A percentile compares a stretch with the other conserved stretches of the same genome.
Conservation (phyloP, 2,797 vertebrate species). For the Cercopithecus mitis region DNA sequence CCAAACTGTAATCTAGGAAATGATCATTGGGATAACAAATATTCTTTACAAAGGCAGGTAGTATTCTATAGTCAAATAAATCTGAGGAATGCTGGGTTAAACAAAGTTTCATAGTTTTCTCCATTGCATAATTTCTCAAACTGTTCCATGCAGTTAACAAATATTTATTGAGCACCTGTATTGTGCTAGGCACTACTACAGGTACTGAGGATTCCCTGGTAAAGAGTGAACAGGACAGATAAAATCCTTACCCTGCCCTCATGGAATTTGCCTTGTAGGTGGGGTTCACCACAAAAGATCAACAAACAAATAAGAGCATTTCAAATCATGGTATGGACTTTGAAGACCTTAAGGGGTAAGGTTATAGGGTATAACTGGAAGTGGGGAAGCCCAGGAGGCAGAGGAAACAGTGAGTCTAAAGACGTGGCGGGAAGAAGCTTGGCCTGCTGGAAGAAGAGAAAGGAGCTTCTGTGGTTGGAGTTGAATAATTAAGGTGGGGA, state of each 20-base stretch:
- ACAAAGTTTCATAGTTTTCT: slow-evolving; percentile 35
- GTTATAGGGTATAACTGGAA: not conserved
- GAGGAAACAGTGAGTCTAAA: not conserved
- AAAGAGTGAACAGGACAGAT: not conserved
- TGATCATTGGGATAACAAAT: not conserved
- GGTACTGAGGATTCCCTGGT: not conserved
- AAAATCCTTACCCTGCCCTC: not conserved
- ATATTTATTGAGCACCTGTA: not conserved
- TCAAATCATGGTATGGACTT: not conserved
- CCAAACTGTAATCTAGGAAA: not conserved
- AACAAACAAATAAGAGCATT: not conserved
- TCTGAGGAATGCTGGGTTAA: not conserved
- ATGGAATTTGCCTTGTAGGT: not conserved
- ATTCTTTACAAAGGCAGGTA: not conserved
- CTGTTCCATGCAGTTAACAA: not conserved
- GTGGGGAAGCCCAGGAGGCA: not conserved
- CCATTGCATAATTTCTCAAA: not conserved
- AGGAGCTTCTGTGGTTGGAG: not conserved
- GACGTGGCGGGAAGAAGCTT: not conserved
- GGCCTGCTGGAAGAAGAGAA: not conserved
- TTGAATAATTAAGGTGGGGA: not conserved
- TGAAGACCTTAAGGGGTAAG: not conserved
- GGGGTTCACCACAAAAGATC: not conserved
- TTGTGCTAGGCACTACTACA: not conserved
- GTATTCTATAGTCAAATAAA: not conserved